Conservation (phyloP, 2,797 vertebrate species). For the Echeneis naucrates region DNA sequence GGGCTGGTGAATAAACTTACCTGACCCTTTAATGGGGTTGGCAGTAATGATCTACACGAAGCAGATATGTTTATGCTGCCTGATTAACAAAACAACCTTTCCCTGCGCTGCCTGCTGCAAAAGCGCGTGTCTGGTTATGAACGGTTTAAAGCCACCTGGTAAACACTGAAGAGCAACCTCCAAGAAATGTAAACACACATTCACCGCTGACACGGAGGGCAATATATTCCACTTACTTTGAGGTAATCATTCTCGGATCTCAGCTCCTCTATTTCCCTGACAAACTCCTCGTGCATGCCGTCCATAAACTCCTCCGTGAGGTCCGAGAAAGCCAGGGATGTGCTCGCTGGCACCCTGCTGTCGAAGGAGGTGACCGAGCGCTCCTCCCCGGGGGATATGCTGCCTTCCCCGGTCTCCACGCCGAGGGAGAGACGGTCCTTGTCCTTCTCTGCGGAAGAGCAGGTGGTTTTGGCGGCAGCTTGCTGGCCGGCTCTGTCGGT, state of each 20-base stretch:
- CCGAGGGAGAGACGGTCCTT: slow-evolving; percentile 76
- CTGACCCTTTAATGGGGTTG: not conserved
- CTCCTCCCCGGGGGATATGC: slow-evolving; percentile 86
- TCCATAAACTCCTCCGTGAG: slow-evolving; percentile 96
- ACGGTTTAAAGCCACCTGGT: not conserved
- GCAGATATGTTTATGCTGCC: not conserved
- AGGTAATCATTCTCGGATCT: slow-evolving; percentile 98
- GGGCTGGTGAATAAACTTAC: slow-evolving; percentile 17
- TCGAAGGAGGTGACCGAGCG: slow-evolving; percentile 90
- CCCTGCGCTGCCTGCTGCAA: not conserved
- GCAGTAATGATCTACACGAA: no score
- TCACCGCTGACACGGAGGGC: not conserved
- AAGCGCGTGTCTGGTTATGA: no score
- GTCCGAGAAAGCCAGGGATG: slow-evolving; percentile 96
- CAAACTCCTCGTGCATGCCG: slow-evolving; percentile 90
- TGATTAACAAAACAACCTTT: not conserved
- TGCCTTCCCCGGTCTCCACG: slow-evolving; percentile 78
- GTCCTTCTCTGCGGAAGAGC: slow-evolving; percentile 67
- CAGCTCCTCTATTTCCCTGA: slow-evolving; percentile 94
- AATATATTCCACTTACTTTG: slow-evolving; percentile 87
- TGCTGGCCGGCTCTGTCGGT: slow-evolving; percentile 60
- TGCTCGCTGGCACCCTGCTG: slow-evolving; percentile 92
- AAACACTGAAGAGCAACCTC: not conserved
- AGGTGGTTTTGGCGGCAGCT: slow-evolving; percentile 51
- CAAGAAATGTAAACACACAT: not conserved